Base-by-base conservation (phyloP, 2,888 invertebrate species). In the Cosmorhoe ocellata region DNA sequence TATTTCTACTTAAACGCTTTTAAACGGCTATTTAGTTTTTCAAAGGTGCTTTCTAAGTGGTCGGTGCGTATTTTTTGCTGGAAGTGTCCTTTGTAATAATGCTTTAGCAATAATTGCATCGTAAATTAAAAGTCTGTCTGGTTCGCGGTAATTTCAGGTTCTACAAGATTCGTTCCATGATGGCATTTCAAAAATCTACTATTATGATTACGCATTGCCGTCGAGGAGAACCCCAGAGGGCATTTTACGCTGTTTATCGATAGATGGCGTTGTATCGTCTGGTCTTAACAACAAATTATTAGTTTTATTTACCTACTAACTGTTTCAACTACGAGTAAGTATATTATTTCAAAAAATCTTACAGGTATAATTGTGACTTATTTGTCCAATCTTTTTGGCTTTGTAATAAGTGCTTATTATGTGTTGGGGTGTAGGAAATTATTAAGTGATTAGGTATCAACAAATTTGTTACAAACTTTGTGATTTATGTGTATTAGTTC, bases 11-110 rank as follows among this genome's bases (percentile, higher is more conserved):
- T 88, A 87, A 88, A 84, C 73, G 83, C 77, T 83, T 78, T 71
- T 89, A 86, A 86, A 76, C 74, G 80, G 83, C 81, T 80, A 83
- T 86, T 87, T 78, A 75, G 80, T 89, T 90, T 90, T 89, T 89
- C 85, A 86, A 84, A 84, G 73, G 72, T 76, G 78, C 81, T 85
- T 87, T 87, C 87, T 87, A 88, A 89, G 83, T 87, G 85, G 79
- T 64, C 75, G 70, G 74, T 64, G 68, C 63, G 65, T 69, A 63
- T 60, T 82, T 84, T 85, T 84, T 84, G 73, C 71, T 69, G 69
- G 66, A 70, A 75, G 81, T 76, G 74, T 76, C 81, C 76, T 80
- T 81, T 79, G 83, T 82, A 81, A 84, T 84, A 81, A 83, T 79
- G 77, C 74, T 76, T 76, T 77, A 76, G 80, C 74, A 71, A 80